A percentile compares a stretch with the other conserved stretches of the same genome.
Conservation (phyloP, 2,888 invertebrate genomes). For the Stegophylla sp. region DNA sequence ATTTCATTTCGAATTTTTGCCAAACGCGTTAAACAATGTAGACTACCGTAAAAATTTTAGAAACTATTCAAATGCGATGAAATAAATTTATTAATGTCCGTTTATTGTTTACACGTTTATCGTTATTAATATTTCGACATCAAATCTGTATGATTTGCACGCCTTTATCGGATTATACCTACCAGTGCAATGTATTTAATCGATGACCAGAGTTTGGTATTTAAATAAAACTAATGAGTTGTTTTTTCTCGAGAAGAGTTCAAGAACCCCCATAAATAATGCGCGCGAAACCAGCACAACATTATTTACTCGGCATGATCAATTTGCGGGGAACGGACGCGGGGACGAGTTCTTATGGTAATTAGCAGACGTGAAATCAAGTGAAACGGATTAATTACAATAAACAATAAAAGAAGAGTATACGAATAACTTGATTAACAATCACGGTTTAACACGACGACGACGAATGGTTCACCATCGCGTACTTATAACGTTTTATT, state of each 20-base stretch:
- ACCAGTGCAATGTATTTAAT: no score
- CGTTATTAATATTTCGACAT: no score
- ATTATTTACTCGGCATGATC: neutral
- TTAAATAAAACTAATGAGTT: conserved; percentile 29
- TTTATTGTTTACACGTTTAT: no score
- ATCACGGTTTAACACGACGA: neutral
- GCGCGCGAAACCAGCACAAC: neutral
- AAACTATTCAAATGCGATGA: no score
- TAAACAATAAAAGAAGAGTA: neutral
- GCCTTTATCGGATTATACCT: no score
- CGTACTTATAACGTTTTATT: neutral
- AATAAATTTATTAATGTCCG: no score
- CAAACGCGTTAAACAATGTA: no score
- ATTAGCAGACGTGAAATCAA: conserved; percentile 13
- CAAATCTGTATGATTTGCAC: no score
- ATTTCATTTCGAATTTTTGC: no score
- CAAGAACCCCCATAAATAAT: conserved; percentile 26
- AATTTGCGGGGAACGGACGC: conserved; percentile 5
- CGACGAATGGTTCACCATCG: neutral
- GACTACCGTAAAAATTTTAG: no score
- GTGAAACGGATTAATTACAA: conserved; percentile 9
- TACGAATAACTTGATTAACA: neutral
- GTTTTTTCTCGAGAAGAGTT: conserved; percentile 33
- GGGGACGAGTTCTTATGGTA: conserved; percentile 22
- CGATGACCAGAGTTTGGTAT: no score